Base-by-base conservation (phyloP, 1,140 invertebrate species). In the Ceratina japonica region DNA sequence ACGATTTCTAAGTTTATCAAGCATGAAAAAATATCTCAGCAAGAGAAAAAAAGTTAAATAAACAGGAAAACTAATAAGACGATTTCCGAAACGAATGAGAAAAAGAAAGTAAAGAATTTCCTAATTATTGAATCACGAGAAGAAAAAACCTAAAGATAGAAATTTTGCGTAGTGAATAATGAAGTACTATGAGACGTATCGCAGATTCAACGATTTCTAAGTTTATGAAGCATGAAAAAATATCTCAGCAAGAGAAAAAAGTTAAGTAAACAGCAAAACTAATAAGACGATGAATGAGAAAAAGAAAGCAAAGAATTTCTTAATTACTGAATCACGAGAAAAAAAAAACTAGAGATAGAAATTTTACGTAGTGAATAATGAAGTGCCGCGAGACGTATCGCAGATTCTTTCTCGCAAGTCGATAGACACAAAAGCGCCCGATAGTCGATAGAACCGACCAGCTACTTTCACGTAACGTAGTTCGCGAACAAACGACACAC, bases 381-480 rank as follows among this genome's bases (percentile, higher is more conserved):
- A 71, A 59, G 31, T 7, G 15, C n/a, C n/a, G 59, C 69, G 54
- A 5, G 3, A 7, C 15, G 52, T 18, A 5, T n/a, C 1, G 15
- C 10, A 49, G 58, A 76, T 56, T 62, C 58, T 71, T 72, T 54
- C n/a, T 54, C 66, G 22, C 59, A 24, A 56, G 18, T 62, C 31
- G 13, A 49, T 49, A 24, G 24, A 56, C 75, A 71, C 37, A 44
- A 44, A 62, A 62, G 31, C 24, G 8, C 15, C 24, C 49, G 63
- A 78, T 78, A 72, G 72, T 78, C 75, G 75, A 78, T 78, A 78
- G 68, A 72, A 78, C 75, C 54, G 72, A 78, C 54, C 69, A 13
- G 75, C 68, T 49, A 63, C 75, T 78, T 78, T 78, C 75, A 72
- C 75, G 75, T 72, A 58, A 22, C 27, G 31, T 49, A 56, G 15